phyloP scores from a whole-genome alignment of 2,888 invertebrate genomes.

The Ceramica pisi region DNA sequence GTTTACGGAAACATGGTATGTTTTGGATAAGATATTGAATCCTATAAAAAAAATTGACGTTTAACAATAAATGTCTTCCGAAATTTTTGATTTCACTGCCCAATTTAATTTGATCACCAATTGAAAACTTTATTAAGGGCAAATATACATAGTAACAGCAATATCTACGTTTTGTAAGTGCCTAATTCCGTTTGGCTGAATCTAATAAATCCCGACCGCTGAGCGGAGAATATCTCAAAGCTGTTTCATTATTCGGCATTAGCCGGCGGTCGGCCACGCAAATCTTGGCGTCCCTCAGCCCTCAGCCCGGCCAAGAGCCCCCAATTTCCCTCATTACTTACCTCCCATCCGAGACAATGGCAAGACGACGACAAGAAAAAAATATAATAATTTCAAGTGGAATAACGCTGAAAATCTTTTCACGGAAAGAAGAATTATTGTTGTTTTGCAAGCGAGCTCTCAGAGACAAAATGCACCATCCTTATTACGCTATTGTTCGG shows the following conservation, averaged over 20 bases:
- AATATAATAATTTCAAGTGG: constrained; percentile 91
- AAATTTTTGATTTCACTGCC: constrained; percentile 22
- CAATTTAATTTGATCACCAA: constrained; percentile 52
- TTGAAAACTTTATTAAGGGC: constrained; percentile 62
- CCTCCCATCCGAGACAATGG: constrained; percentile 90
- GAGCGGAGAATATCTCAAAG: constrained; percentile 85
- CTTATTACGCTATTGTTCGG: constrained; percentile 90
- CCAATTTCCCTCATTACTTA: constrained; percentile 91
- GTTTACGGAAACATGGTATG: neutral
- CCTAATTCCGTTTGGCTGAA: constrained; percentile 85
- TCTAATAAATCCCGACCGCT: constrained; percentile 87
- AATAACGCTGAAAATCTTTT: constrained; percentile 91
- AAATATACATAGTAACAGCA: constrained; percentile 63
- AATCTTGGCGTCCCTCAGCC: constrained; percentile 86
- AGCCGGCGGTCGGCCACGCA: constrained; percentile 88
- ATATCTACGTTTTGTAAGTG: constrained; percentile 73
- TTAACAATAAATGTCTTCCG: neutral
- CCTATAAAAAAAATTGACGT: neutral
- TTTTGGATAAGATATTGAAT: constrained; percentile 7
- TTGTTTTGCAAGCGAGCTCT: constrained; percentile 91
- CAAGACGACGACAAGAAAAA: constrained; percentile 90
- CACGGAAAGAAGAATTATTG: constrained; percentile 90
- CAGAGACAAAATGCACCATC: constrained; percentile 91
- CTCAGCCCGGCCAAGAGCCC: constrained; percentile 80
- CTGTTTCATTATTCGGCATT: constrained; percentile 90